Evolutionary conservation across 2,888 invertebrate genomes (phyloP), one percentile per base, ranked within the genome.

Genomic region (Lycocerus yunnanus): DNA sequence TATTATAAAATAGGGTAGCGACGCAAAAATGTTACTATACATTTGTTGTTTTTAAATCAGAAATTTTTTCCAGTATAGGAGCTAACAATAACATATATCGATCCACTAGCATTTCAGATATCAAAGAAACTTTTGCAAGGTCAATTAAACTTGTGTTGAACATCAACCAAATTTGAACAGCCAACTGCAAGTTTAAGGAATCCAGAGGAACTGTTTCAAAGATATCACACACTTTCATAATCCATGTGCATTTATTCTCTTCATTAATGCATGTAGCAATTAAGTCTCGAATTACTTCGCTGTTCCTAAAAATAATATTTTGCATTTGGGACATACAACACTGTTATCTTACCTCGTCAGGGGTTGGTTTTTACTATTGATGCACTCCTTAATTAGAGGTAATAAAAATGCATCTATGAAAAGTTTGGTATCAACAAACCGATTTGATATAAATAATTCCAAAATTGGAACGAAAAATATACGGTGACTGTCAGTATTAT

Each of bases 401-500:
- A 74, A 68, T 5, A 71, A 24, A n/a, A 71, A n/a, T 58, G 16
- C 16, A 15, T 63, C 68, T 18, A 24, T 60, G 24, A 70, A 65
- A 13, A 20, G 14, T 20, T 58, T 16, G 10, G 58, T 15, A 15
- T 18, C 18, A 15, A 74, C 68, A 66, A 71, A 71, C 21, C 67
- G 65, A 24, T 69, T 58, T 15, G 68, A 13, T 15, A 27, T 15
- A 9, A 79, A 68, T n/a, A 75, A 27, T 61, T 75, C 75, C 15
- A 75, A 66, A 43, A 73, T 61, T 20, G 73, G 69, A n/a, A 66
- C 58, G 4, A 70, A 15, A 18, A 69, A 59, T 14, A 61, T 24
- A 8, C 66, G 24, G 27, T 27, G 27, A 24, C 71, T 66, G 6
- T 16, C 15, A 1, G n/a, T 15, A 13, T 58, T 11, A 14, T 66